These are phyloP conservation scores for Callospermophilus lateralis DNA, from an alignment of 2,113 vertebrate species.

Conservation along the genomic window DNA sequence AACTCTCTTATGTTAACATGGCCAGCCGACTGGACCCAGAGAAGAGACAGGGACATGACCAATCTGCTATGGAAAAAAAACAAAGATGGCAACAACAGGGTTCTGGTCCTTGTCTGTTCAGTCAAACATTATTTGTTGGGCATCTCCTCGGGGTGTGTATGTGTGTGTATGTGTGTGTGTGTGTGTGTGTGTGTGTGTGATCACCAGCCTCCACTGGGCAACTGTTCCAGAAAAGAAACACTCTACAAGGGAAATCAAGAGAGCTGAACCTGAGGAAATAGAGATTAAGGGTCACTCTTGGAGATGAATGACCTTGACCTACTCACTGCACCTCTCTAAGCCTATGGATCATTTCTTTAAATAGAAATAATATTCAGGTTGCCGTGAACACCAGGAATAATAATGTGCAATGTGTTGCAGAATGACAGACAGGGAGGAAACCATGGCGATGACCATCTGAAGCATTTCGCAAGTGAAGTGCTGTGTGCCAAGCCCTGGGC, in stretches of 20 bases:
- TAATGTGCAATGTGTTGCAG: background rate
- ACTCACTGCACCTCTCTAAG: background rate
- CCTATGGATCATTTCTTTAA: background rate
- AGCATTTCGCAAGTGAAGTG: background rate
- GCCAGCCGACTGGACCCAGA: background rate
- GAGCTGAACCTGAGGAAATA: background rate
- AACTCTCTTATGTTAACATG: background rate
- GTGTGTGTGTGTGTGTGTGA: fast-evolving
- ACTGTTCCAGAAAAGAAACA: background rate
- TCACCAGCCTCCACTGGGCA: background rate
- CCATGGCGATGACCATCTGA: background rate
- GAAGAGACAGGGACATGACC: background rate
- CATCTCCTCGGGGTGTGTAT: background rate
- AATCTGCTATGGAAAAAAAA: background rate
- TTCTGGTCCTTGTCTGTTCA: background rate
- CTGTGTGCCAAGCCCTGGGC: background rate
- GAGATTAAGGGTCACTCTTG: background rate
- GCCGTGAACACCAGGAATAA: background rate
- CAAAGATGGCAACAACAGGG: background rate
- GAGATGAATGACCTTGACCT: background rate
- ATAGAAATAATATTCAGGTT: background rate
- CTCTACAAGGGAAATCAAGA: background rate
- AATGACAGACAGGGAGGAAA: background rate
- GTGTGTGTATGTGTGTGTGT: too few relatives aligned
- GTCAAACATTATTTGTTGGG: background rate